These are phyloP conservation scores for Sorex fumeus DNA, from an alignment of 2,113 vertebrate species.

Conservation along the genomic window DNA sequence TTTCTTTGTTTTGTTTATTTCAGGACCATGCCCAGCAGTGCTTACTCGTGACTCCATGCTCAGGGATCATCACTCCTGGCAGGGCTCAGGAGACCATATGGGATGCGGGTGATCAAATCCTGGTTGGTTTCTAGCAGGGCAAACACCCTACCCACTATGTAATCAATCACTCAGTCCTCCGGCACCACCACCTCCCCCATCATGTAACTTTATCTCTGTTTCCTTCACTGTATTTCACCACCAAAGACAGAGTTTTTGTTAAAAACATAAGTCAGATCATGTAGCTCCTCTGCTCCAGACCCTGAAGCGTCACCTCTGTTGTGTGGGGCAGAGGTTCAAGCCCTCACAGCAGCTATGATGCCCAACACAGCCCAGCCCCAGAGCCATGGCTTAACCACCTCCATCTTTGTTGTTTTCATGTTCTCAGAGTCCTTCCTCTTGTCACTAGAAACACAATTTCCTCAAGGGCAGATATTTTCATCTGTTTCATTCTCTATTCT, in stretches of 20 bases:
- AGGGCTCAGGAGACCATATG: too few relatives aligned
- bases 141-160: too few relatives aligned
- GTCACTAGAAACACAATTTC: constrained; percentile 8
- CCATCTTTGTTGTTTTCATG: neutral
- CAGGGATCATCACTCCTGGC: too few relatives aligned
- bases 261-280: neutral
- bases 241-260: neutral
- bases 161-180: too few relatives aligned
- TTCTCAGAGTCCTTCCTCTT: neutral
- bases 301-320: neutral
- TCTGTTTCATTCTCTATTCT: neutral
- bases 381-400: neutral
- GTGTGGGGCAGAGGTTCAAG: neutral
- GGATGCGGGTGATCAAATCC: too few relatives aligned
- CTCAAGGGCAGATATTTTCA: neutral
- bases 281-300: neutral
- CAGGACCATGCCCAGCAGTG: too few relatives aligned
- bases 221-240: neutral
- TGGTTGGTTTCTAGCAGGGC: too few relatives aligned
- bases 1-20: too few relatives aligned
- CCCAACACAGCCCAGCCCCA: neutral
- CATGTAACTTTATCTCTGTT: too few relatives aligned
- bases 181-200: too few relatives aligned
- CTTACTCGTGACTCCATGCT: too few relatives aligned
- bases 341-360: neutral